Conservation (phyloP, 2,888 invertebrate genomes). For the Palloptera scutellata region DNA sequence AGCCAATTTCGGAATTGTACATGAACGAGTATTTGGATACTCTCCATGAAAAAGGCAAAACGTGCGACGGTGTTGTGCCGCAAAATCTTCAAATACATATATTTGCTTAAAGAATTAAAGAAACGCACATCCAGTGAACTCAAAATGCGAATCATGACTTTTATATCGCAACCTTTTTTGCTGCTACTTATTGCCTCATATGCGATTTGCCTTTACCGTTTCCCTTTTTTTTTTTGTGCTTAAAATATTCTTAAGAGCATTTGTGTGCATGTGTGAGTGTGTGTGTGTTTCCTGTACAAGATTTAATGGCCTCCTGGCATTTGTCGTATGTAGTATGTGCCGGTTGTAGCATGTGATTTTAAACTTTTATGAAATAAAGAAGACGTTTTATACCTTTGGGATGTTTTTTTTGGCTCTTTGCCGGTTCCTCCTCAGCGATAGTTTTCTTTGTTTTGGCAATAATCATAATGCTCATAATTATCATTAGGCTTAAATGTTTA, state of each 20-base stretch:
- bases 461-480: slow-evolving; percentile 37
- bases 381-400: slow-evolving; percentile 29
- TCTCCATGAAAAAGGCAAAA: too few relatives aligned
- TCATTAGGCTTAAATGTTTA: slow-evolving; percentile 30
- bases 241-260: too few relatives aligned
- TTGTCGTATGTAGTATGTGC: slow-evolving; percentile 20
- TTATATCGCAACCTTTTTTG: not conserved
- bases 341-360: slow-evolving; percentile 19
- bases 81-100: slow-evolving; percentile 27
- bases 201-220: too few relatives aligned
- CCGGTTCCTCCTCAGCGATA: slow-evolving; percentile 9
- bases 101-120: slow-evolving; percentile 41
- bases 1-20: slow-evolving; percentile 26
- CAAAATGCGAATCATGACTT: slow-evolving; percentile 2
- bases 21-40: too few relatives aligned
- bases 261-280: slow-evolving; percentile 2
- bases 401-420: slow-evolving; percentile 18
- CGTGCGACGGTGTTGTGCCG: not conserved
- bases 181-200: not conserved
- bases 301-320: slow-evolving; percentile 33
- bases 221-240: too few relatives aligned
- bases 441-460: slow-evolving; percentile 24
- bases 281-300: slow-evolving; percentile 18
- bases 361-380: slow-evolving; percentile 31
- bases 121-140: not conserved